Percentiles rank a stretch among this genome's conserved stretches.
Conservation (phyloP, 2,888 invertebrate species). For the Hermaeophaga mercurialis region DNA sequence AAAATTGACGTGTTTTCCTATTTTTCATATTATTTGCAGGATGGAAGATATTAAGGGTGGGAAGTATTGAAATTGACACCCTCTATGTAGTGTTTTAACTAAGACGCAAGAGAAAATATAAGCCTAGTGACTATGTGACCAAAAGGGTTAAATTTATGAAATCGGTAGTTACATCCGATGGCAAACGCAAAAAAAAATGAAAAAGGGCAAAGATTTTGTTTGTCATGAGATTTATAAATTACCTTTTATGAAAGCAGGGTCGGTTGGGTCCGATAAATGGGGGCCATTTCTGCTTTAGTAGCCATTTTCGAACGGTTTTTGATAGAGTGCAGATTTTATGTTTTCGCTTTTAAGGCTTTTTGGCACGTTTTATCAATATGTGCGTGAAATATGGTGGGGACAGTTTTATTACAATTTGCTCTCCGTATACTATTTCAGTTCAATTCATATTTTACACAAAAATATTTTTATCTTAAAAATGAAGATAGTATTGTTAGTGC, state of each 20-base stretch:
- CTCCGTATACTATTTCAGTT: no score
- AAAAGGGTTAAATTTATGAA: constrained; percentile 30
- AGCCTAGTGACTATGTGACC: constrained; percentile 1
- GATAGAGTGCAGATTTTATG: constrained; percentile 19
- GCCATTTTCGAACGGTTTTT: constrained; percentile 12
- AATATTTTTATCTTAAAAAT: no score
- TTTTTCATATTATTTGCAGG: no score
- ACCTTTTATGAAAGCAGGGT: constrained; percentile 24
- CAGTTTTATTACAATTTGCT: background rate
- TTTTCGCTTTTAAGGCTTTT: constrained; percentile 11
- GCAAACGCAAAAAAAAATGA: constrained; percentile 28
- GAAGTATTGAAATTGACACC: no score
- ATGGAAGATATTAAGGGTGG: no score
- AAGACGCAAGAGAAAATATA: no score
- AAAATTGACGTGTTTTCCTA: no score
- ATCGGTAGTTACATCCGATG: constrained; percentile 24
- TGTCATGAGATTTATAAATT: constrained; percentile 35
- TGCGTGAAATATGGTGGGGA: background rate
- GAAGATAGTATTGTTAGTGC: no score
- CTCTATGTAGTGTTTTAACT: no score
- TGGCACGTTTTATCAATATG: constrained; percentile 16
- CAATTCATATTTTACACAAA: no score
- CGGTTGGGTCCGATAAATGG: constrained; percentile 23
- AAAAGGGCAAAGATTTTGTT: constrained; percentile 33
- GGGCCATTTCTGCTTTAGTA: constrained; percentile 15